These are phyloP conservation scores for Astreopora myriophthalma DNA, from an alignment of 64 coral and sea anemone genomes.

Conservation along the genomic window DNA sequence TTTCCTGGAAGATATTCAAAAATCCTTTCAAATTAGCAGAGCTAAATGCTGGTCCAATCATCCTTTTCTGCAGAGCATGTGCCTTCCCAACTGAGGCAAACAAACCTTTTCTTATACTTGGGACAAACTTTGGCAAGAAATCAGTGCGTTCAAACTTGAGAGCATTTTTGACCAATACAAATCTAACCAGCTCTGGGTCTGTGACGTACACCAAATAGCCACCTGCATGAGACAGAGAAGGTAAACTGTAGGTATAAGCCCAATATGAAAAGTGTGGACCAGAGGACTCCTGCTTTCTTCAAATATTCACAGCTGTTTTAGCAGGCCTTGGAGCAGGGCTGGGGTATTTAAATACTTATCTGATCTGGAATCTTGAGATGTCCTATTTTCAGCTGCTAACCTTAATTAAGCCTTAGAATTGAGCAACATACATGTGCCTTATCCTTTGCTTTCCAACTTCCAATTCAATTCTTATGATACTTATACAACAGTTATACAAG, in stretches of 20 bases:
- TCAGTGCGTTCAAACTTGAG: constrained; percentile 12
- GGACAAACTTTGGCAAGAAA: background rate
- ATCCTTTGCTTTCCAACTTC: too few relatives aligned
- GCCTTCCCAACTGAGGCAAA: constrained; percentile 22
- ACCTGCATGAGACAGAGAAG: background rate
- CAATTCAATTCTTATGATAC: too few relatives aligned
- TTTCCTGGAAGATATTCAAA: background rate
- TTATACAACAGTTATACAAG: too few relatives aligned
- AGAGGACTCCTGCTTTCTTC: too few relatives aligned
- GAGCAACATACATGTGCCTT: too few relatives aligned
- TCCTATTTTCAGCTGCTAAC: too few relatives aligned
- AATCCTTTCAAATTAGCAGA: constrained; percentile 12
- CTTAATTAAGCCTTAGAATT: too few relatives aligned
- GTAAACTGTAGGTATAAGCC: background rate
- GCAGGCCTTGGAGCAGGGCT: too few relatives aligned
- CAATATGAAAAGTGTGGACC: background rate
- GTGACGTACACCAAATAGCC: background rate
- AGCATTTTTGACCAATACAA: constrained; percentile 6
- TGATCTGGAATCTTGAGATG: too few relatives aligned
- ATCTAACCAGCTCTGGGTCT: constrained; percentile 14
- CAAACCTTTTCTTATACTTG: constrained; percentile 13
- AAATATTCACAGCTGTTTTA: too few relatives aligned
- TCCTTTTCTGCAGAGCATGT: constrained; percentile 27
- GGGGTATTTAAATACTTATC: too few relatives aligned
- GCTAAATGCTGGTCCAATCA: constrained; percentile 43